Conservation (phyloP, 2,113 vertebrate species). For the Myocastor coypus region DNA sequence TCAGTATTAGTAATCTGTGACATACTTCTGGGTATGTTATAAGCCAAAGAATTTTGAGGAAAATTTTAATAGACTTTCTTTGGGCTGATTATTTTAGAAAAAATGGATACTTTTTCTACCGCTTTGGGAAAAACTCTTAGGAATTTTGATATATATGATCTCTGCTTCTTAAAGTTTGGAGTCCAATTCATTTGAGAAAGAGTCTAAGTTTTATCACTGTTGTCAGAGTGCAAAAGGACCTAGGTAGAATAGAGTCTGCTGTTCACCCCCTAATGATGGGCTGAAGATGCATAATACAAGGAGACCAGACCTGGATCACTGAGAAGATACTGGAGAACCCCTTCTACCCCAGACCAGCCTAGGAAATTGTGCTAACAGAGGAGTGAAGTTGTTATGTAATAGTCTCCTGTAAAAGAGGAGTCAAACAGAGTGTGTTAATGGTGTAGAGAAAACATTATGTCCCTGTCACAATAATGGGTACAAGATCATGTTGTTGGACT, state of each 20-base stretch:
- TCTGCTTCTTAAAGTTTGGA: neutral
- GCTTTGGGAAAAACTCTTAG: neutral
- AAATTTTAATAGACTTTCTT: neutral
- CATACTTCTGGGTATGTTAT: neutral
- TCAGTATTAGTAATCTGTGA: neutral
- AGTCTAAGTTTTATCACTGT: neutral
- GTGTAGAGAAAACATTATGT: neutral
- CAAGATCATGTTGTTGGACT: neutral
- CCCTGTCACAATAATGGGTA: neutral
- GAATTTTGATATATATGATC: neutral
- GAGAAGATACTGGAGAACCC: neutral
- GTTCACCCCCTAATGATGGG: accelerated
- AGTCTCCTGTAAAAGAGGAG: neutral
- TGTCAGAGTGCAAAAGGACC: neutral
- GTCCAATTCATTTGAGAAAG: neutral
- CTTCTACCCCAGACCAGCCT: neutral
- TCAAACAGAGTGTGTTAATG: too few relatives aligned
- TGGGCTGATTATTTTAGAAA: neutral
- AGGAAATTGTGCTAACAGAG: accelerated
- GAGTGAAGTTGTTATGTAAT: neutral
- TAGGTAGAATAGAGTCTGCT: neutral
- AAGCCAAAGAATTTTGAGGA: neutral
- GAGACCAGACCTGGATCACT: neutral
- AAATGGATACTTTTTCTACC: neutral
- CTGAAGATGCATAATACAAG: neutral